phyloP scores from a whole-genome alignment of 2,888 invertebrate species.

The Tolmerus cingulatus region DNA sequence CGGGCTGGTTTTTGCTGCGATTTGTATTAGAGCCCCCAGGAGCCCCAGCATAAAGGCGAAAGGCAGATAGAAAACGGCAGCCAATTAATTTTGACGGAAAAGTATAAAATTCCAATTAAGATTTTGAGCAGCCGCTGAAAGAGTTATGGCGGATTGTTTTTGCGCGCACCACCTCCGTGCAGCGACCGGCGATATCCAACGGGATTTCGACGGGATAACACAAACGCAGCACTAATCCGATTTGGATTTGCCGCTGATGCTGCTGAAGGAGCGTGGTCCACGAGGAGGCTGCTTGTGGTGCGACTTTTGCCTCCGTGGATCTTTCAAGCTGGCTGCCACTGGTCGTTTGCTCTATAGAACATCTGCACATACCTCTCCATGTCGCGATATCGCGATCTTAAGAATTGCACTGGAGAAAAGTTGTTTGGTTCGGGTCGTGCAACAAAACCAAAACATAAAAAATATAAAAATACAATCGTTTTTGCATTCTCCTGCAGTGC shows the following conservation, averaged over 20 bases:
- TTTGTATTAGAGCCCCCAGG: background rate
- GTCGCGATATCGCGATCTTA: background rate
- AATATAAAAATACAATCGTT: background rate
- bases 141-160: constrained; percentile 14
- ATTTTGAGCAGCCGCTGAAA: constrained; percentile 31
- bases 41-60: background rate
- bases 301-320: constrained; percentile 1
- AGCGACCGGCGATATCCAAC: background rate
- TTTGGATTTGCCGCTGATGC: background rate
- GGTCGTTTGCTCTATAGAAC: background rate
- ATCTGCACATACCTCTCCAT: background rate
- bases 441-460: background rate
- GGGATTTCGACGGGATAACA: background rate
- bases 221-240: background rate
- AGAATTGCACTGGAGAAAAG: background rate
- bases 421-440: background rate
- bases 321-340: background rate
- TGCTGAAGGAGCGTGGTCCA: background rate
- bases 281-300: background rate
- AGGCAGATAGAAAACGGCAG: constrained; percentile 22
- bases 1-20: background rate
- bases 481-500: background rate
- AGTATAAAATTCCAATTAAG: constrained; percentile 43
- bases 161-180: background rate
- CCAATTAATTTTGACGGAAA: constrained; percentile 44